A percentile compares a stretch with the other conserved stretches of the same genome.
phyloP scores from a whole-genome alignment of 2,113 vertebrate genomes.

The Blennius ocellaris region DNA sequence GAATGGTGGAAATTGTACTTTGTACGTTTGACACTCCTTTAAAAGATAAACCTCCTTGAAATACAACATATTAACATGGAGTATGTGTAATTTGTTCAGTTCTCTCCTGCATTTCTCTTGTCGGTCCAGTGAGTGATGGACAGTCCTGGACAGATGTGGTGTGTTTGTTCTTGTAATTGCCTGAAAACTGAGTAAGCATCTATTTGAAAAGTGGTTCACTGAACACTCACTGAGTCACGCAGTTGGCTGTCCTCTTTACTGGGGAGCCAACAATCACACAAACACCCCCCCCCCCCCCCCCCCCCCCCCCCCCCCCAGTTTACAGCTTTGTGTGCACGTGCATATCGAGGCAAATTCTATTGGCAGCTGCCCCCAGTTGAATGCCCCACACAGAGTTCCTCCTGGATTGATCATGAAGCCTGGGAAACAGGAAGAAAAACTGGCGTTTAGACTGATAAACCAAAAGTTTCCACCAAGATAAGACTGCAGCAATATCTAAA shows the following conservation, averaged over 20 bases:
- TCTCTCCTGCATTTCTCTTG: no score
- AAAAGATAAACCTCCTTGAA: no score
- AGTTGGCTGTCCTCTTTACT: constrained; percentile 40
- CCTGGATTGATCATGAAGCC: constrained; percentile 4
- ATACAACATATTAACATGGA: no score
- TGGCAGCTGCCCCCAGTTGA: constrained; percentile 23
- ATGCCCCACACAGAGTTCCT: background rate
- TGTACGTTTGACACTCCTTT: no score
- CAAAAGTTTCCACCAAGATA: constrained; percentile 18
- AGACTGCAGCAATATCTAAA: constrained; percentile 17
- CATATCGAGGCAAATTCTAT: constrained; percentile 4
- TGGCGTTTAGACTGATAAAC: constrained; percentile 1
- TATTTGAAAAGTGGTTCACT: constrained; percentile 49
- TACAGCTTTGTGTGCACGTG: background rate
- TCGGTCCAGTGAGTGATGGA: constrained; percentile 2
- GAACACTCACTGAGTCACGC: constrained; percentile 40
- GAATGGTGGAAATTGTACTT: no score
- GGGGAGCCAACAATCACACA: constrained; percentile 47
- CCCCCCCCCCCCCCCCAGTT: background rate
- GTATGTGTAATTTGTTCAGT: no score
- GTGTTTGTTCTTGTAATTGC: constrained; percentile 59
- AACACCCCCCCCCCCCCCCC: no score
- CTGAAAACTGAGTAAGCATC: constrained; percentile 46
- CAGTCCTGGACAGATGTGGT: constrained; percentile 45
- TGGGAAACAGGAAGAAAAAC: constrained; percentile 24